Percentiles rank a stretch among this genome's conserved stretches.
These are phyloP conservation scores for Gryllus longicercus DNA, from an alignment of 2,888 invertebrate species.

Conservation along the genomic window DNA sequence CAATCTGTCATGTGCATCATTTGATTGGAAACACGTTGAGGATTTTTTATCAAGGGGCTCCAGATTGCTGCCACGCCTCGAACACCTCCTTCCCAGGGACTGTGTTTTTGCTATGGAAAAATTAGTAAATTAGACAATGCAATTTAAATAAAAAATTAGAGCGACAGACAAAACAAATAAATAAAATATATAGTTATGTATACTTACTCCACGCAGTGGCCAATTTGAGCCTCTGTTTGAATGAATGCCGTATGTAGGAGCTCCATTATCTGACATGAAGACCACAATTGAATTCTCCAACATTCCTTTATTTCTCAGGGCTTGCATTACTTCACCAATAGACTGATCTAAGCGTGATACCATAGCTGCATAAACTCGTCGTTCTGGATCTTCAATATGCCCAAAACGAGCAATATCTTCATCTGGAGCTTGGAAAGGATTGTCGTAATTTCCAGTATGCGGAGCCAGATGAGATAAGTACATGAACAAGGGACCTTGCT, in stretches of 20 bases:
- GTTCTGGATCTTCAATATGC: constrained; percentile 62
- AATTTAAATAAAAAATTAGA: too few relatives aligned
- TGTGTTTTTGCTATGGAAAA: constrained; percentile 58
- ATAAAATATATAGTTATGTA: neutral
- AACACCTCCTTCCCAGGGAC: constrained; percentile 69
- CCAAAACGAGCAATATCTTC: constrained; percentile 65
- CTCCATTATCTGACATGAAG: constrained; percentile 87
- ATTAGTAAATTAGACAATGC: neutral
- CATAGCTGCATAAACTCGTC: constrained; percentile 72
- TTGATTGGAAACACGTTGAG: constrained; percentile 56
- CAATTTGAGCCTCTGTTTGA: constrained; percentile 74
- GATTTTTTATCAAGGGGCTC: constrained; percentile 57
- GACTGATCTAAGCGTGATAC: constrained; percentile 80
- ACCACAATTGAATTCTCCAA: constrained; percentile 77
- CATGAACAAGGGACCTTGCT: constrained; percentile 60
- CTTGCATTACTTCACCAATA: constrained; percentile 70
- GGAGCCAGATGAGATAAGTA: constrained; percentile 67
- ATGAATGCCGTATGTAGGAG: constrained; percentile 67
- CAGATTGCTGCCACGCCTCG: constrained; percentile 63
- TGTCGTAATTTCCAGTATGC: constrained; percentile 61
- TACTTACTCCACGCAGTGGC: constrained; percentile 70
- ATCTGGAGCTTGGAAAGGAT: constrained; percentile 68
- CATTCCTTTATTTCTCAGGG: constrained; percentile 63
- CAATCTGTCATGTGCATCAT: constrained; percentile 67
- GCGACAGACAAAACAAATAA: too few relatives aligned